Conservation (phyloP, 2,888 invertebrate genomes). For the Pristionchus exspectatus region DNA sequence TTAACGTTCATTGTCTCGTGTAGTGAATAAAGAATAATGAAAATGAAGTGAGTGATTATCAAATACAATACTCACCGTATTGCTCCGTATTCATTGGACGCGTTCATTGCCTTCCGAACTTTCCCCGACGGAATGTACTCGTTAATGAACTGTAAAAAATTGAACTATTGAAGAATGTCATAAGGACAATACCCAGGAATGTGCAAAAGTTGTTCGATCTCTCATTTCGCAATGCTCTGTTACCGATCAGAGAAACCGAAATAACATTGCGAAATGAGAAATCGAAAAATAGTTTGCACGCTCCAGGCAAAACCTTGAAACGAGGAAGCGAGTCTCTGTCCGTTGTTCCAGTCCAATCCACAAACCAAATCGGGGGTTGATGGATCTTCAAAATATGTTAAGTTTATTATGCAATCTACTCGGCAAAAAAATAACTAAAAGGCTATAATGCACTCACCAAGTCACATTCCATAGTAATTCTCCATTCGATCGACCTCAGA, state of each 20-base stretch:
- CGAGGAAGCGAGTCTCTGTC: neutral
- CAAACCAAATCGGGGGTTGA: neutral
- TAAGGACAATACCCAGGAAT: neutral
- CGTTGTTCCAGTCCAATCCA: slow-evolving; percentile 5
- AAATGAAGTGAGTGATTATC: neutral
- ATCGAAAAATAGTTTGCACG: too few species aligned
- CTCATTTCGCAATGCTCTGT: too few species aligned
- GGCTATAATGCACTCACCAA: neutral
- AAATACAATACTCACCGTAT: neutral
- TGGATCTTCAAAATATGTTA: neutral
- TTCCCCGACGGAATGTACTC: neutral
- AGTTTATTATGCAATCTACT: neutral
- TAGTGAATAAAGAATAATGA: too few species aligned
- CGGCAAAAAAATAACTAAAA: neutral
- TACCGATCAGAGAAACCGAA: too few species aligned
- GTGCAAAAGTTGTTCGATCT: too few species aligned
- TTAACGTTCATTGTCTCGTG: too few species aligned
- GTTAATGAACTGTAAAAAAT: neutral
- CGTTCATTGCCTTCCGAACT: neutral
- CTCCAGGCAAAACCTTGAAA: neutral
- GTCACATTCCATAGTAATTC: neutral
- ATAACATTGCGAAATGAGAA: too few species aligned
- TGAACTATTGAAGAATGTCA: too few species aligned
- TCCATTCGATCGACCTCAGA: neutral
- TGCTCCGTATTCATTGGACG: neutral